phyloP scores from a whole-genome alignment of 2,888 invertebrate genomes.

The Aleiodes testaceus region DNA sequence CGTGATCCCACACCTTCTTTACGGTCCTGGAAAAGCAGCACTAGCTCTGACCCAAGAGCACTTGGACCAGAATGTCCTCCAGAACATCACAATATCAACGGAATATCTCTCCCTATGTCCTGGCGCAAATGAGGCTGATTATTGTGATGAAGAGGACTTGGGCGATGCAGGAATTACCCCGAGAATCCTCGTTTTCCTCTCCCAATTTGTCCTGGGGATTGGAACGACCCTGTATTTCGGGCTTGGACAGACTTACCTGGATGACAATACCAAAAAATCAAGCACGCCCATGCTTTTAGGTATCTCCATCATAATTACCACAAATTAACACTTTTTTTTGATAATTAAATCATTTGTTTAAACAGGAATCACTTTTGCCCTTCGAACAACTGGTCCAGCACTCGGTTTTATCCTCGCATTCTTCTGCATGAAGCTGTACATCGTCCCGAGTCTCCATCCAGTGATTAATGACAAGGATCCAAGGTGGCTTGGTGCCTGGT shows the following conservation, averaged over 20 bases:
- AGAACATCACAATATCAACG: slow-evolving; percentile 58
- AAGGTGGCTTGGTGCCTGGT: slow-evolving; percentile 85
- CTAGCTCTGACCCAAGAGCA: slow-evolving; percentile 74
- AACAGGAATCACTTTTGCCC: slow-evolving; percentile 74
- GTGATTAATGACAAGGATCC: slow-evolving; percentile 78
- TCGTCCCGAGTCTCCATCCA: slow-evolving; percentile 77
- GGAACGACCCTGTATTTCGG: slow-evolving; percentile 80
- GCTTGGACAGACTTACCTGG: slow-evolving; percentile 80
- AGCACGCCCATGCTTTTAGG: slow-evolving; percentile 79
- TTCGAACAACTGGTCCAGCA: slow-evolving; percentile 76
- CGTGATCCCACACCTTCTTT: slow-evolving; percentile 78
- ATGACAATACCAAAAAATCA: slow-evolving; percentile 80
- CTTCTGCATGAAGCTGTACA: slow-evolving; percentile 75
- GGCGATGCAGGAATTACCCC: slow-evolving; percentile 74
- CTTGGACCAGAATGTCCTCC: slow-evolving; percentile 62
- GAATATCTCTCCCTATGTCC: slow-evolving; percentile 62
- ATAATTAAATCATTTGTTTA: slow-evolving; percentile 2
- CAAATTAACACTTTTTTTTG: too few relatives aligned
- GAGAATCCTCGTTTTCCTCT: slow-evolving; percentile 78
- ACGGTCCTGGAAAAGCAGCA: slow-evolving; percentile 77
- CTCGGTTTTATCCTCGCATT: slow-evolving; percentile 77
- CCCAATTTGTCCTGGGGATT: slow-evolving; percentile 81
- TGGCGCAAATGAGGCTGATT: slow-evolving; percentile 62
- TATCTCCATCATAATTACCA: slow-evolving; percentile 57
- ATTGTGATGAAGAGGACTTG: slow-evolving; percentile 72